A percentile compares a stretch with the other conserved stretches of the same genome.
Conservation (phyloP, 2,797 vertebrate species). For the Okamejei kenojei region DNA sequence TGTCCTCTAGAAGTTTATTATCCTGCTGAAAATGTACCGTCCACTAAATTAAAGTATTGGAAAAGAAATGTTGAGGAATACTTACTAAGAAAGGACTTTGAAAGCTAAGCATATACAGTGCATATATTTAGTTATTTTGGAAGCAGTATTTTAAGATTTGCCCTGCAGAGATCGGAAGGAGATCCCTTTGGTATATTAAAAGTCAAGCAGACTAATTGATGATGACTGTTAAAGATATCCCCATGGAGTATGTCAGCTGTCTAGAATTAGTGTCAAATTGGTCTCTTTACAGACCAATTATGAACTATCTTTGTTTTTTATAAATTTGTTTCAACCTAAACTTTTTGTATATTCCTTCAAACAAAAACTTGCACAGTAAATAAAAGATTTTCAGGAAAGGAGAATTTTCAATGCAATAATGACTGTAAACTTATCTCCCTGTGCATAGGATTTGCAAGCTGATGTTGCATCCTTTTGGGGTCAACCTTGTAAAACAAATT, state of each 20-base stretch:
- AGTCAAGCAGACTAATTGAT: neutral
- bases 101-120: neutral
- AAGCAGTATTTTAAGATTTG: conserved; percentile 8
- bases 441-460: neutral
- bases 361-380: neutral
- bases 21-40: neutral
- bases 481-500: neutral
- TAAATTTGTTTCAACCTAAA: neutral
- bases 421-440: neutral
- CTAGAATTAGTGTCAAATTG: neutral
- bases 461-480: neutral
- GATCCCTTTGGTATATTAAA: neutral
- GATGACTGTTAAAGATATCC: neutral
- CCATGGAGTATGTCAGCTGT: neutral
- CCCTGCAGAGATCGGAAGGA: neutral
- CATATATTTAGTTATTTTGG: neutral
- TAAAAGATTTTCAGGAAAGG: neutral
- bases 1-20: neutral
- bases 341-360: neutral
- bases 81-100: neutral
- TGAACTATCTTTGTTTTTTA: neutral
- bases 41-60: neutral
- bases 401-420: neutral
- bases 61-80: neutral
- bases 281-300: neutral